These are phyloP conservation scores for Yponomeuta cagnagella DNA, from an alignment of 2,888 invertebrate species.

Conservation along the genomic window DNA sequence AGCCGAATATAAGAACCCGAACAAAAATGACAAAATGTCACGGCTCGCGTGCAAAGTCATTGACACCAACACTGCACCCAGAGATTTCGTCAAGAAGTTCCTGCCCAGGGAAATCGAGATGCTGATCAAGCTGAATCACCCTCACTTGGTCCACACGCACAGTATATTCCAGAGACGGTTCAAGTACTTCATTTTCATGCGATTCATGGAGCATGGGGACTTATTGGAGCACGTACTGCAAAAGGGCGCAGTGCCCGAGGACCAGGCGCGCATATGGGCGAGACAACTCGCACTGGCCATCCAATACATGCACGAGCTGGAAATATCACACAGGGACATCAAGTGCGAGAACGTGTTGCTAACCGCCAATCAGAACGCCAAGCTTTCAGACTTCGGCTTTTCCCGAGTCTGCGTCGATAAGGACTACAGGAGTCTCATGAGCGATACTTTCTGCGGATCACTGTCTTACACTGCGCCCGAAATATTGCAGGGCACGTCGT, in stretches of 20 bases:
- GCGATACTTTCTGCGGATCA: conserved; percentile 90
- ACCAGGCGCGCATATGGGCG: conserved; percentile 82
- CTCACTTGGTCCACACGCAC: conserved; percentile 86
- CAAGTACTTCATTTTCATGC: conserved; percentile 87
- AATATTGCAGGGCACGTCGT: conserved; percentile 84
- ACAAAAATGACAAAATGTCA: conserved; percentile 52
- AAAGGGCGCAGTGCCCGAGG: conserved; percentile 79
- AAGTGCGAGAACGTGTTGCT: conserved; percentile 90
- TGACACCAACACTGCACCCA: conserved; percentile 82
- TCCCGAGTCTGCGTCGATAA: conserved; percentile 71
- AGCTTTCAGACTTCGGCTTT: conserved; percentile 90
- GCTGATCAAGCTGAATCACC: conserved; percentile 84
- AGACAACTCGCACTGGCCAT: conserved; percentile 81
- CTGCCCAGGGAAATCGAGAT: conserved; percentile 89
- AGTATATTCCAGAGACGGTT: conserved; percentile 82
- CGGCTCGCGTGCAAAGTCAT: conserved; percentile 84
- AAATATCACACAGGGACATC: conserved; percentile 86
- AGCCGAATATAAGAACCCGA: conserved; percentile 61
- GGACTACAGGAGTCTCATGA: conserved; percentile 67
- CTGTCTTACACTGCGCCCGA: conserved; percentile 92
- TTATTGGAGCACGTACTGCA: conserved; percentile 81
- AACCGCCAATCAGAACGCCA: conserved; percentile 83
- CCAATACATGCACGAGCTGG: conserved; percentile 84
- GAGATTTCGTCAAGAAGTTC: conserved; percentile 87
- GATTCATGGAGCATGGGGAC: conserved; percentile 84